Base-by-base conservation (phyloP, 2,888 invertebrate genomes). In the Eilema depressum region DNA sequence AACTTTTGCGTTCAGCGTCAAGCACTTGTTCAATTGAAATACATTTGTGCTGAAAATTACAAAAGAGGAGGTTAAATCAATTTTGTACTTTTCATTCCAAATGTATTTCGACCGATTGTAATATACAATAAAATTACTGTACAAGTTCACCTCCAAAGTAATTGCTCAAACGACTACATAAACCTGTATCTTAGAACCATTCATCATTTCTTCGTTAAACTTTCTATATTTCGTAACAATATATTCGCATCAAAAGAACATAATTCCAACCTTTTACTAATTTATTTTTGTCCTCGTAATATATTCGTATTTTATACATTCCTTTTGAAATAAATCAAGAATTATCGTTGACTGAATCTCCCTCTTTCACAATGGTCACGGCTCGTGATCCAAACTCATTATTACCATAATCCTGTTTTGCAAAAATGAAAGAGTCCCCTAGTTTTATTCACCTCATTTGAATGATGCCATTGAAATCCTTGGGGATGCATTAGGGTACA, bases 331-430 rank as follows among this genome's bases (percentile, higher is more conserved):
- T 86, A 86, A 87, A 86, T 87, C 85, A 82, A 68, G 70, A 63
- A 76, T 79, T 78, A 82, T 83, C 76, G 70, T 64, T 77, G 69
- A 80, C 76, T 79, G 75, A 75, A 83, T 75, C 84, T 71, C 82
- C 74, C 75, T 77, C 71, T 71, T 72, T 77, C 79, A 76, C 69
- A 74, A 76, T 77, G 78, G 75, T 81, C 75, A 73, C 75, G 76
- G 84, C 86, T 86, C 87, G 86, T 84, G 87, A 85, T 83, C 80
- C 82, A 81, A 82, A 85, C 81, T 83, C 85, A 73, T 82, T 84
- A 90, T 91, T 90, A 88, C 74, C 87, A 90, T 91, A 91, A 91
- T 89, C 89, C 85, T 80, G 81, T 88, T 87, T 84, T 80, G 86
- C 83, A 85, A 86, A 88, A 90, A 89, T 89, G 87, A 86, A 86